Conservation (phyloP, 1,140 invertebrate species). For the Drosophila micromelanica region DNA sequence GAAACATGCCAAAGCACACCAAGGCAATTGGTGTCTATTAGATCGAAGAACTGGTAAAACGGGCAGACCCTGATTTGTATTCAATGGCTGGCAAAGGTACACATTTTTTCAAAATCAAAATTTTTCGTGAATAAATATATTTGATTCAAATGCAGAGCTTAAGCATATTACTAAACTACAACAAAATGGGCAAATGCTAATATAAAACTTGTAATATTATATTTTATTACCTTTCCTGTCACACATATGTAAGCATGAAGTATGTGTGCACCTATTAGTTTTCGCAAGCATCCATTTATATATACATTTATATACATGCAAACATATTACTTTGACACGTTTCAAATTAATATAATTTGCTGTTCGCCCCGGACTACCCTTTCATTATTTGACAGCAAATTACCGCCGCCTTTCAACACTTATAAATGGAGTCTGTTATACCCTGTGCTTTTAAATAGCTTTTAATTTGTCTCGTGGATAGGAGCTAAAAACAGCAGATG, state of each 20-base stretch:
- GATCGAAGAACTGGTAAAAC: constrained; percentile 4
- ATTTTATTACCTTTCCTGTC: background rate
- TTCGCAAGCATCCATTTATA: constrained; percentile 53
- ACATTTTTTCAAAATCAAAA: background rate
- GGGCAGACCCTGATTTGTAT: background rate
- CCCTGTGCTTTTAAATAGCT: background rate
- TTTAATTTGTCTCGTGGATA: background rate
- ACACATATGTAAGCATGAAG: background rate
- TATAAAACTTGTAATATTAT: background rate
- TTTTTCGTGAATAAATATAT: background rate
- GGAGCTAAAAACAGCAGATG: background rate
- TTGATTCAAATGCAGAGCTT: background rate
- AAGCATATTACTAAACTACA: background rate
- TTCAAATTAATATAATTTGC: constrained; percentile 58
- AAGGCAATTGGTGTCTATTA: constrained; percentile 28
- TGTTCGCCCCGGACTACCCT: constrained; percentile 32
- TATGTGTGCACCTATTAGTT: background rate
- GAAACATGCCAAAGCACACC: constrained; percentile 48
- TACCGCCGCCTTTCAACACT: background rate
- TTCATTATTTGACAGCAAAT: constrained; percentile 47
- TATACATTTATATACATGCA: constrained; percentile 64
- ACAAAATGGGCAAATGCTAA: no score
- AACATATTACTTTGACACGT: constrained; percentile 47
- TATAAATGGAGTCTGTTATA: background rate
- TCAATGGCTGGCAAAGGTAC: background rate